These are phyloP conservation scores for Saccostrea glomerata DNA, from an alignment of 1,140 invertebrate species.

Conservation along the genomic window DNA sequence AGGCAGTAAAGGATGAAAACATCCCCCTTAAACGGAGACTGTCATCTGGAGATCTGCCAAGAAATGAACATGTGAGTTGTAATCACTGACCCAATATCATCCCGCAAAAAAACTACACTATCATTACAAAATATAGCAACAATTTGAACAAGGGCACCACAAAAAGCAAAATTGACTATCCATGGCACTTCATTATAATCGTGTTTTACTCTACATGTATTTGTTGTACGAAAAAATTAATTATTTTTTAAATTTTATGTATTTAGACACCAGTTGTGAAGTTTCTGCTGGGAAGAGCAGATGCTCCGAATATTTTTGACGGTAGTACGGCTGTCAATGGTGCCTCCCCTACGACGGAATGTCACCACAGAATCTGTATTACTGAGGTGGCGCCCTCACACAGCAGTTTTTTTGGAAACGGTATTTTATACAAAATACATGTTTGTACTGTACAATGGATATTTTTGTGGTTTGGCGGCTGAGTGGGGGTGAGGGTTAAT, in stretches of 20 bases:
- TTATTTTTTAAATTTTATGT: background rate
- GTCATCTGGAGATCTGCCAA: background rate
- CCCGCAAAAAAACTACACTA: background rate
- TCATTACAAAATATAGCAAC: background rate
- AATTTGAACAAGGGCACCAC: background rate
- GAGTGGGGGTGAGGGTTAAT: too few species aligned
- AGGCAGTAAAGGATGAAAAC: background rate
- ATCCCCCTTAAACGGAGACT: background rate
- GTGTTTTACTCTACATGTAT: too few species aligned
- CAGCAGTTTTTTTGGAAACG: conserved; percentile 56
- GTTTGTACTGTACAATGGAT: too few species aligned
- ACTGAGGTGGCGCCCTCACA: conserved; percentile 56
- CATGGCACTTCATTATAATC: too few species aligned
- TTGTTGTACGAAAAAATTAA: background rate
- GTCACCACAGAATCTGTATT: conserved; percentile 51
- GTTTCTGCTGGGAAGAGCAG: conserved; percentile 41
- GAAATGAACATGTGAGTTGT: background rate
- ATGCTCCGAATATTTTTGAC: background rate
- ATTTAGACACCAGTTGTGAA: background rate
- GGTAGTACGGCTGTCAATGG: background rate
- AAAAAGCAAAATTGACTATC: too few species aligned
- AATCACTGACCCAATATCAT: background rate
- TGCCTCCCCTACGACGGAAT: background rate
- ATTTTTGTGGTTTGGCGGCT: too few species aligned
- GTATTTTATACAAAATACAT: background rate